Evolutionary conservation across 1,140 invertebrate species (phyloP).

Genomic region (Drosophila funebris): DNA sequence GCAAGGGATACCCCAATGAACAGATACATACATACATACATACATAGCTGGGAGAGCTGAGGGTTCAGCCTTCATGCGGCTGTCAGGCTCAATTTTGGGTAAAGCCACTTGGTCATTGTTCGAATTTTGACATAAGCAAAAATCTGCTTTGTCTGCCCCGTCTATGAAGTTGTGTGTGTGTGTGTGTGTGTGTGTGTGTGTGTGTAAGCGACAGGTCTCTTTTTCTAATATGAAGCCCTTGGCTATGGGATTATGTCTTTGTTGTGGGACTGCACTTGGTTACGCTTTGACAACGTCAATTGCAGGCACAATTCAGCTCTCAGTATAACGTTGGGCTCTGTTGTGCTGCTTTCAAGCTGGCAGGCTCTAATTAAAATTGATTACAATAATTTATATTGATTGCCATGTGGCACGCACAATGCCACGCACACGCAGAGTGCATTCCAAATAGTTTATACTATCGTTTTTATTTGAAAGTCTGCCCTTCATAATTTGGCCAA

Average conservation of each 20-base stretch:
- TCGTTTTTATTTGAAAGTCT: not conserved
- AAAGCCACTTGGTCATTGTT: slow-evolving; percentile 76
- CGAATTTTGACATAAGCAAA: slow-evolving; percentile 76
- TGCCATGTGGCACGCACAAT: slow-evolving; percentile 60
- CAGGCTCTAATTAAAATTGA: slow-evolving; percentile 76
- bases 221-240: slow-evolving; percentile 42
- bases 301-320: slow-evolving; percentile 44
- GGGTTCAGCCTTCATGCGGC: slow-evolving; percentile 21
- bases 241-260: slow-evolving; percentile 55
- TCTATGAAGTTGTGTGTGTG: not conserved
- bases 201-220: slow-evolving; percentile 32
- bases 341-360: slow-evolving; percentile 6
- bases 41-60: not conserved
- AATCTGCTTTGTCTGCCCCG: slow-evolving; percentile 58
- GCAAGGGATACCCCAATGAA: slow-evolving; percentile 6
- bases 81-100: slow-evolving; percentile 74
- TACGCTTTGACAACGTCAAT: slow-evolving; percentile 68
- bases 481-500: slow-evolving; percentile 48
- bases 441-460: not conserved
- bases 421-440: slow-evolving; percentile 35
- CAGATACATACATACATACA: too few species aligned
- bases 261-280: slow-evolving; percentile 43
- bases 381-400: slow-evolving; percentile 80
- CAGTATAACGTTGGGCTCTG: not conserved
- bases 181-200: slow-evolving; percentile 13